Percentiles rank a stretch among this genome's conserved stretches.
Conservation (phyloP, 1,140 invertebrate species). For the Caenorhabditis remanei region DNA sequence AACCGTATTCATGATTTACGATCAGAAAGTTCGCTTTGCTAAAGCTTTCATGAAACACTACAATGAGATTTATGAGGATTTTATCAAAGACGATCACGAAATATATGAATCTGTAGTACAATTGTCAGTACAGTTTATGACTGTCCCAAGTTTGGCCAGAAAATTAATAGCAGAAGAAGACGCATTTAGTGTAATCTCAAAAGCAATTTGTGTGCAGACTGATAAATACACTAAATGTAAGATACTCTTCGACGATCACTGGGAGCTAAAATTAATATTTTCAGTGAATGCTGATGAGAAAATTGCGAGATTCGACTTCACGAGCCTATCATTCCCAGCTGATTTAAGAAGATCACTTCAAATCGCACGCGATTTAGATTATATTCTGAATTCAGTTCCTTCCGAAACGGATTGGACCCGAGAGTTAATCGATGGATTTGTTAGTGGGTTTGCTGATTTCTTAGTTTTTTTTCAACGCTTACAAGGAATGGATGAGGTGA, state of each 20-base stretch:
- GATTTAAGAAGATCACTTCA: slow-evolving; percentile 85
- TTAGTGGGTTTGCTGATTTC: slow-evolving; percentile 87
- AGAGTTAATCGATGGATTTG: slow-evolving; percentile 83
- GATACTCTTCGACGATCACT: not conserved
- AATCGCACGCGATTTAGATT: slow-evolving; percentile 76
- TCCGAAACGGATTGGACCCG: slow-evolving; percentile 71
- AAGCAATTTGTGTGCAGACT: slow-evolving; percentile 35
- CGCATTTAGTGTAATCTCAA: slow-evolving; percentile 15
- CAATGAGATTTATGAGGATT: slow-evolving; percentile 86
- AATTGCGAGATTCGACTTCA: slow-evolving; percentile 62
- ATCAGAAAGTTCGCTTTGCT: slow-evolving; percentile 74
- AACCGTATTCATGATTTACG: slow-evolving; percentile 76
- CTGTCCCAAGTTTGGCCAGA: slow-evolving; percentile 87
- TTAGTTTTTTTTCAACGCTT: slow-evolving; percentile 84
- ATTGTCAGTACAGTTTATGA: slow-evolving; percentile 94
- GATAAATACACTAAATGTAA: slow-evolving; percentile 23
- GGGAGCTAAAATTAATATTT: not conserved
- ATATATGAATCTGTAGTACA: slow-evolving; percentile 95
- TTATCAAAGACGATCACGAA: slow-evolving; percentile 96
- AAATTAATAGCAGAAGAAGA: slow-evolving; percentile 46
- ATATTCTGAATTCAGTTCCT: slow-evolving; percentile 70
- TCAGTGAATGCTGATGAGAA: not conserved
- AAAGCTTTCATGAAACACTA: slow-evolving; percentile 72
- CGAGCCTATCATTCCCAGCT: slow-evolving; percentile 65
- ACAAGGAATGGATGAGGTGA: slow-evolving; percentile 87